Conservation (phyloP, 2,113 vertebrate genomes). For the Entosphenus tridentatus region DNA sequence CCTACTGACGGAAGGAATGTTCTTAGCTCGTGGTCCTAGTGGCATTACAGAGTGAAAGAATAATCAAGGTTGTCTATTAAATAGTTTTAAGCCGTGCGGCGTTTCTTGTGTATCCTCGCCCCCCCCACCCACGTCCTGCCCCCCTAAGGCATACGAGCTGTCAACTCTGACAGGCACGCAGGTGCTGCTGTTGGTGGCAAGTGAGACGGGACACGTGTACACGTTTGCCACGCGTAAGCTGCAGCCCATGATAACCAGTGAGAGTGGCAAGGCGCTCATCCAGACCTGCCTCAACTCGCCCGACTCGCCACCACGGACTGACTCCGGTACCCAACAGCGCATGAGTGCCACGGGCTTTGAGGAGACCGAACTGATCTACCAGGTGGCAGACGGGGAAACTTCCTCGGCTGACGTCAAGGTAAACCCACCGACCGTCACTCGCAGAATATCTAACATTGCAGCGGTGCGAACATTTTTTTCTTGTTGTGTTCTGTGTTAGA, state of each 20-base stretch:
- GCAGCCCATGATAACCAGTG: conserved; percentile 98
- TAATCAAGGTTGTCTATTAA: too few species aligned
- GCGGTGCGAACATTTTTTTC: too few species aligned
- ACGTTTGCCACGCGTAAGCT: conserved; percentile 91
- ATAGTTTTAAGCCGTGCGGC: too few species aligned
- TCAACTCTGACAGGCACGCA: conserved; percentile 93
- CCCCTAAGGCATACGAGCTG: conserved; percentile 61
- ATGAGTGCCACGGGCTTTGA: conserved; percentile 98
- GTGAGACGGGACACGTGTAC: conserved; percentile 92
- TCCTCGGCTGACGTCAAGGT: neutral
- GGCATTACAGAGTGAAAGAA: too few species aligned
- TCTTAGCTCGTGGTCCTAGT: too few species aligned
- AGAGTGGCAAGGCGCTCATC: conserved; percentile 93
- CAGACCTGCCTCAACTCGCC: conserved; percentile 98
- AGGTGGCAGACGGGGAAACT: conserved; percentile 82
- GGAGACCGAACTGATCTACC: conserved; percentile 94
- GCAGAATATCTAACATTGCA: neutral
- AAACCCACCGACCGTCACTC: neutral
- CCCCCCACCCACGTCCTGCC: too few species aligned
- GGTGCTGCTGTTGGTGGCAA: conserved; percentile 83
- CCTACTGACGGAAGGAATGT: too few species aligned
- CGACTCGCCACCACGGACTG: conserved; percentile 73
- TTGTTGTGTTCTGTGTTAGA: too few species aligned
- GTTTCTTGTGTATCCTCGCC: too few species aligned
- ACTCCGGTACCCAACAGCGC: conserved; percentile 86